Evolutionary conservation across 2,888 invertebrate species (phyloP).

Genomic region (Trissolcus brochymenae): DNA sequence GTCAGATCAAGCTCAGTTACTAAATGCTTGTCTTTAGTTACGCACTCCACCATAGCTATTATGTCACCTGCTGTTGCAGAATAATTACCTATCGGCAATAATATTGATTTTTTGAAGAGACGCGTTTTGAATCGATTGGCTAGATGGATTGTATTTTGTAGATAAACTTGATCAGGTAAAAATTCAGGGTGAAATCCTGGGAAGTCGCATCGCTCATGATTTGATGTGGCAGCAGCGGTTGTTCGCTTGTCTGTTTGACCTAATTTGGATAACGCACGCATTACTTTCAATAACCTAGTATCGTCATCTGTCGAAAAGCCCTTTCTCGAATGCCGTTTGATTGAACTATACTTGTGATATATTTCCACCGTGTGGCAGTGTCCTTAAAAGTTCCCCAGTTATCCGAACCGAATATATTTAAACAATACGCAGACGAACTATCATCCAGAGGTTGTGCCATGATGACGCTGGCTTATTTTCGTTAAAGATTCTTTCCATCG

Average conservation of each 20-base stretch:
- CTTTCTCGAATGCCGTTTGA: neutral
- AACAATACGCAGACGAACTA: too few species aligned
- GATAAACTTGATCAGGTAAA: neutral
- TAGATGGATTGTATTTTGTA: slow-evolving; percentile 9
- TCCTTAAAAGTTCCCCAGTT: slow-evolving; percentile 60
- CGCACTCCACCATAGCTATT: neutral
- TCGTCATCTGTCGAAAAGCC: slow-evolving; percentile 4
- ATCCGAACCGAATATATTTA: too few species aligned
- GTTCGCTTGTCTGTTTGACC: neutral
- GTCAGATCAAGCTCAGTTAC: slow-evolving; percentile 36
- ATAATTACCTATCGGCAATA: slow-evolving; percentile 59
- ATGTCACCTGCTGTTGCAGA: slow-evolving; percentile 58
- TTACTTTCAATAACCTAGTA: slow-evolving; percentile 4
- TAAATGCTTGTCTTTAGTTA: slow-evolving; percentile 24
- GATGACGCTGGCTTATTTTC: slow-evolving; percentile 36
- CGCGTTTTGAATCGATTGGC: slow-evolving; percentile 3
- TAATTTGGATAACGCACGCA: neutral
- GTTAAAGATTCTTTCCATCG: slow-evolving; percentile 52
- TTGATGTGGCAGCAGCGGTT: neutral
- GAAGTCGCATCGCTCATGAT: too few species aligned
- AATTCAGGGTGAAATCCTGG: too few species aligned
- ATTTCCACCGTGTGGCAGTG: slow-evolving; percentile 54
- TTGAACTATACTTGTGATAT: slow-evolving; percentile 1
- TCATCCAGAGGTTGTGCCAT: slow-evolving; percentile 53
- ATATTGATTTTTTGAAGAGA: slow-evolving; percentile 23